Base-by-base conservation (phyloP, 2,113 vertebrate species). In the Carassius carassius region DNA sequence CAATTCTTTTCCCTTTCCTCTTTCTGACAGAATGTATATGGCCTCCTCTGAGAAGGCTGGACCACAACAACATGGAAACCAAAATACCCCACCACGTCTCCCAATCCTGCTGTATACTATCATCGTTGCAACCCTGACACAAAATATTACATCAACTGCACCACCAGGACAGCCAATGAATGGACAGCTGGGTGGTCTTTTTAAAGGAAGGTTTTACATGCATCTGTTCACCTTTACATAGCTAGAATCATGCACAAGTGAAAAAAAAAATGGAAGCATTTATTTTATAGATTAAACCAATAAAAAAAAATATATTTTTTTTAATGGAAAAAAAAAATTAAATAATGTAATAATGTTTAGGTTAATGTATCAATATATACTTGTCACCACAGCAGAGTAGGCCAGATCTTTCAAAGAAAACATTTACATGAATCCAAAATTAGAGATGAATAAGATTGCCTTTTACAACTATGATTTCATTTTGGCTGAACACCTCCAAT, bases 31-130 rank as follows among this genome's bases (percentile, higher is more conserved):
- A 77, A 82, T 69, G 82, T 74, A 85, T 25, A 78, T 80, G 87
- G 77, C 84, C 90, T 88, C 86, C 90, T 89, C 74, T 21, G 87
- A 81, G 78, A 47, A 75, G 81, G 56, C 58, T 78, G 74, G 87
- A 83, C 67, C 88, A 90, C 86, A 91, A 93, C 88, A 91, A 91
- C 67, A 85, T 78, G 44, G 65, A 80, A 84, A 90, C 86, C 56
- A 90, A 92, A 94, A 94, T 94, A 93, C 91, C 88, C 76, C 87
- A 79, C 0, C 79, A 88, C 77, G 81, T 92, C 91, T 88, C 78
- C 58, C 49, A 67, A 19, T 79, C 82, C 85, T 51, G 29, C 54
- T 63, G 83, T 86, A 86, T 74, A 89, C 86, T 78, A 85, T 85
- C 84, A 82, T 67, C 69, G 51, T 74, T 37, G 75, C 75, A 69